phyloP scores from a whole-genome alignment of 2,797 vertebrate species.

The Thalassophryne amazonica region DNA sequence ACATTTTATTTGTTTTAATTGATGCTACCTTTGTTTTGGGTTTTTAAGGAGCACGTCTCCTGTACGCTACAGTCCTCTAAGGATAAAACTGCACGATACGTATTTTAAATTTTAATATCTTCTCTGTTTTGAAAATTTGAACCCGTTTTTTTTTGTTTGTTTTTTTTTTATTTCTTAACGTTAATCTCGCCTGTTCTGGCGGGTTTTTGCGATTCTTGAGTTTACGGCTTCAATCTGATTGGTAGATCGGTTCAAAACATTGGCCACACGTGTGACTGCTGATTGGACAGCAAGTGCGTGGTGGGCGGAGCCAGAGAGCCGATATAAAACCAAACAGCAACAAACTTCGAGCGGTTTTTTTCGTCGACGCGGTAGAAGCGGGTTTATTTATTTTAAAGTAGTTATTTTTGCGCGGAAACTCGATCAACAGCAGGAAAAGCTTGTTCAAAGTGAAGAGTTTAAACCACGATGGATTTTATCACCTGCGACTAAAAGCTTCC shows the following conservation, averaged over 20 bases:
- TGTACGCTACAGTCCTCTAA: no score
- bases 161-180: not conserved
- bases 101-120: no score
- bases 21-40: no score
- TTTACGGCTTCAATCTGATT: slow-evolving; percentile 39
- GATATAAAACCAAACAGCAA: slow-evolving; percentile 31
- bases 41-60: no score
- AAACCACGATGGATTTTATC: slow-evolving; percentile 11
- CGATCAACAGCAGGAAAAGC: not conserved
- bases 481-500: not conserved
- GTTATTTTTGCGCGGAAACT: no score
- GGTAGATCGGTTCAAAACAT: slow-evolving; percentile 61
- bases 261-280: not conserved
- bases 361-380: no score
- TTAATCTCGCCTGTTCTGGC: no score
- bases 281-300: slow-evolving; percentile 16
- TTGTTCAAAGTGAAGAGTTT: not conserved
- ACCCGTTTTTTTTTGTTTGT: not conserved
- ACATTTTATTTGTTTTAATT: no score
- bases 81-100: no score
- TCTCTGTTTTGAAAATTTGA: not conserved
- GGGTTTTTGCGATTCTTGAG: slow-evolving; percentile 39
- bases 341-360: no score
- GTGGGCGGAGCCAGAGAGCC: slow-evolving; percentile 31
- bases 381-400: fast-evolving